A percentile compares a stretch with the other conserved stretches of the same genome.
Conservation (phyloP, 2,888 invertebrate genomes). For the Cheilosia scutellata region DNA sequence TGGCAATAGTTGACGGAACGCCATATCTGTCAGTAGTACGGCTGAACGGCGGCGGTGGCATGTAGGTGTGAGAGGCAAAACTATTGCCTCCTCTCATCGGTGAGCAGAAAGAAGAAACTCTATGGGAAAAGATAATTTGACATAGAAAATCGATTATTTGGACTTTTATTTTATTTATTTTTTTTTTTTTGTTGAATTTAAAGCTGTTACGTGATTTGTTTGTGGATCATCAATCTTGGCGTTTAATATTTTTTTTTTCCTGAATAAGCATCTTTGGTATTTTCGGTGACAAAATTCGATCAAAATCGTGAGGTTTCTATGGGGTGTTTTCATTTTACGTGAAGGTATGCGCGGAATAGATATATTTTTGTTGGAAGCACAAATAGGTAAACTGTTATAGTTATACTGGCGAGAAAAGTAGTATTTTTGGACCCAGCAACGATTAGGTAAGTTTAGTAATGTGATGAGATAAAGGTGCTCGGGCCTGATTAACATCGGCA, state of each 20-base stretch:
- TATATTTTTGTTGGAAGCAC: neutral
- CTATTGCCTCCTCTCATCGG: neutral
- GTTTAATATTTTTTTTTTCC: neutral
- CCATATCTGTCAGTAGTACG: neutral
- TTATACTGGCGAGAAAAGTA: neutral
- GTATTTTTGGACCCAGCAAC: neutral
- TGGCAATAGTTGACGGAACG: neutral
- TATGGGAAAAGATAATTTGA: slow-evolving; percentile 16
- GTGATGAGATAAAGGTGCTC: too few relatives aligned
- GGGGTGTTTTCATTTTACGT: slow-evolving; percentile 32
- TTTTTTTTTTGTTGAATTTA: slow-evolving; percentile 6
- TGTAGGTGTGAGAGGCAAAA: slow-evolving; percentile 14
- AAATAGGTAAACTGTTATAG: slow-evolving; percentile 1
- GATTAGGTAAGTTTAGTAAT: too few relatives aligned
- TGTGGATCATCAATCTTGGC: slow-evolving; percentile 26
- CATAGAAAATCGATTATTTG: slow-evolving; percentile 33
- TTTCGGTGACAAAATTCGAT: slow-evolving; percentile 34
- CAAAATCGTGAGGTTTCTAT: neutral
- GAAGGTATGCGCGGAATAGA: slow-evolving; percentile 37
- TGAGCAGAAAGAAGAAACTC: neutral
- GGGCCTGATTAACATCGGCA: too few relatives aligned
- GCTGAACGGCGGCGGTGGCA: neutral
- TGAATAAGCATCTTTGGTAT: neutral
- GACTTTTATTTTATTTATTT: neutral
- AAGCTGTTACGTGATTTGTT: slow-evolving; percentile 45